These are phyloP conservation scores for Varecia variegata DNA, from an alignment of 2,797 vertebrate genomes.

Conservation along the genomic window DNA sequence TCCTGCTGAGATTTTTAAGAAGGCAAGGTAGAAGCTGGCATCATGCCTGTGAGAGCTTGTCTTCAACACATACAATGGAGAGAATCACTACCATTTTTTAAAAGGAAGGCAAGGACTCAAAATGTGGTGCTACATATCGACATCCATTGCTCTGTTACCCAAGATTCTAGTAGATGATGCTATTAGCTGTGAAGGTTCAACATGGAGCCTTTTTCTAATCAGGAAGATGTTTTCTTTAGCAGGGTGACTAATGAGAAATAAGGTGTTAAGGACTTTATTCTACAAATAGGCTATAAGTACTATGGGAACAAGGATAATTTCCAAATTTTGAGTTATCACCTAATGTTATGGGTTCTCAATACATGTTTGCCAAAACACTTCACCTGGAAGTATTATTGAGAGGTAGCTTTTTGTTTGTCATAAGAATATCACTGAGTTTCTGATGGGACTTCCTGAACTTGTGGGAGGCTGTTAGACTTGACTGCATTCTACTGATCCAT, in stretches of 20 bases:
- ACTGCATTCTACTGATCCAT: not conserved
- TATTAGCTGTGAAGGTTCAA: not conserved
- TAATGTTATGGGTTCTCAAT: not conserved
- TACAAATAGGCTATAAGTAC: not conserved
- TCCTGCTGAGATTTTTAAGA: not conserved
- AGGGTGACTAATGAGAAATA: not conserved
- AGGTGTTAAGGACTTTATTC: not conserved
- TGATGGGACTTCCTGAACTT: not conserved
- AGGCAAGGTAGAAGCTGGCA: not conserved
- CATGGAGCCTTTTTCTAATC: not conserved
- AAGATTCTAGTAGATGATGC: not conserved
- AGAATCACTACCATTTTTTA: slow-evolving; percentile 12
- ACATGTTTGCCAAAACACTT: not conserved
- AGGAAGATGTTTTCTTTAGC: slow-evolving; percentile 32
- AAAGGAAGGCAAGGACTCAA: not conserved
- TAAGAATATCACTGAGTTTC: not conserved
- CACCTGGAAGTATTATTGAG: not conserved
- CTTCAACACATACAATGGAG: not conserved
- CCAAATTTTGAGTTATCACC: not conserved
- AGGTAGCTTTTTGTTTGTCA: not conserved
- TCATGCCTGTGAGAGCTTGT: not conserved
- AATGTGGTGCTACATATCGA: not conserved
- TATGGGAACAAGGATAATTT: not conserved
- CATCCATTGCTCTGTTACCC: not conserved
- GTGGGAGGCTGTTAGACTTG: not conserved